These are phyloP conservation scores for Rhinophrynus dorsalis DNA, from an alignment of 2,797 vertebrate genomes.

Conservation along the genomic window DNA sequence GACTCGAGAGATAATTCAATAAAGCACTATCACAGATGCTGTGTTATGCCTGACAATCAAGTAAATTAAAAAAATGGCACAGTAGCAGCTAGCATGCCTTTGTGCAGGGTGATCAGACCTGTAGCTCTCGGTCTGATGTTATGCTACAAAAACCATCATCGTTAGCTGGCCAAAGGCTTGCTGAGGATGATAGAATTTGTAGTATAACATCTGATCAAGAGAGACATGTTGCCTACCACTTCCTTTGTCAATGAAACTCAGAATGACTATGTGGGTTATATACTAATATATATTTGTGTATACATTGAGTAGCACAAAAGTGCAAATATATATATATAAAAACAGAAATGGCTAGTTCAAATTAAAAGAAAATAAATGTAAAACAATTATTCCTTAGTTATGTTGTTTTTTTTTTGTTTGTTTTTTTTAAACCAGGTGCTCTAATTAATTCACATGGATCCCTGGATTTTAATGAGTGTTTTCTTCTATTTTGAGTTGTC, in stretches of 20 bases:
- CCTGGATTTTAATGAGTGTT: constrained; percentile 55
- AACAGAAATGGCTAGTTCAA: constrained; percentile 46
- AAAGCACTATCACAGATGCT: constrained; percentile 27
- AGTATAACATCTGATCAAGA: too few species aligned
- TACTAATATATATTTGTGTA: constrained; percentile 37
- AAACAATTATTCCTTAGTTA: constrained; percentile 55
- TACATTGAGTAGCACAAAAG: constrained; percentile 14
- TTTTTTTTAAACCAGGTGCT: constrained; percentile 45
- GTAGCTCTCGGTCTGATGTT: too few species aligned
- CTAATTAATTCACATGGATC: constrained; percentile 57
- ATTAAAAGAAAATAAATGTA: constrained; percentile 45
- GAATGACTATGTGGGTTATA: background rate
- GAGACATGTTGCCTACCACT: too few species aligned
- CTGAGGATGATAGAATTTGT: too few species aligned
- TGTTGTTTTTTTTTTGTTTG: constrained; percentile 45
- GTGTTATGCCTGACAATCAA: constrained; percentile 43
- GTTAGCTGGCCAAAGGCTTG: too few species aligned
- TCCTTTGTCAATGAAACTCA: background rate
- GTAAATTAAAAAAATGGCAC: constrained; percentile 6
- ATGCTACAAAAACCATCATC: too few species aligned
- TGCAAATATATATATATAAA: constrained; percentile 47
- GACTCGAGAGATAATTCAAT: constrained; percentile 9
- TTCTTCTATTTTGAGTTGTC: constrained; percentile 54
- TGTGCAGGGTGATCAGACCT: too few species aligned
- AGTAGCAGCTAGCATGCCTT: constrained; percentile 20